phyloP scores from a whole-genome alignment of 2,888 invertebrate genomes.

The Physocephala rufipes region DNA sequence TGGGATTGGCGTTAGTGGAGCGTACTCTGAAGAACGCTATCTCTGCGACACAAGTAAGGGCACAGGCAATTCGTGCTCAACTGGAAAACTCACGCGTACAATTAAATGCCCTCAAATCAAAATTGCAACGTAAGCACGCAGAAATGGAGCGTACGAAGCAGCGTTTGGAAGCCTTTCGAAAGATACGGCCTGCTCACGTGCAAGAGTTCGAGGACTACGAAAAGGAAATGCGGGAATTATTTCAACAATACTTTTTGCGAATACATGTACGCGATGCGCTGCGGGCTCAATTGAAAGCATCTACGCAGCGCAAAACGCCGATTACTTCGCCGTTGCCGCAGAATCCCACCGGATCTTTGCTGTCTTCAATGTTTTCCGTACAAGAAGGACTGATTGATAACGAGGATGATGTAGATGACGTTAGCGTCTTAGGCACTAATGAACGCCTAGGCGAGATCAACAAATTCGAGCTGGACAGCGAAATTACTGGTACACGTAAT shows the following conservation, averaged over 20 bases:
- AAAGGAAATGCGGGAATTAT: conserved; percentile 81
- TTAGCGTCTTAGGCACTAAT: conserved; percentile 25
- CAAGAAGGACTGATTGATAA: conserved; percentile 63
- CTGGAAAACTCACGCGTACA: conserved; percentile 88
- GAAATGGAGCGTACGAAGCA: conserved; percentile 95
- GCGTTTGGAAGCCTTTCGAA: conserved; percentile 90
- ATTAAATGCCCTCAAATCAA: conserved; percentile 87
- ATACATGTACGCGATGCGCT: conserved; percentile 89
- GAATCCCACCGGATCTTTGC: conserved; percentile 55
- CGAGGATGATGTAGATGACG: conserved; percentile 49
- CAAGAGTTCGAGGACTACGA: conserved; percentile 94
- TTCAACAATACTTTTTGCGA: conserved; percentile 87
- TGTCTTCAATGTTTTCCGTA: conserved; percentile 60
- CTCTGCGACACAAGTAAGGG: conserved; percentile 74
- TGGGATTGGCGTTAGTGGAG: conserved; percentile 87
- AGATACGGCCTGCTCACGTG: conserved; percentile 96
- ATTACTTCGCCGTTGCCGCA: conserved; percentile 56
- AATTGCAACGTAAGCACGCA: conserved; percentile 88
- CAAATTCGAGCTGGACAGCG: conserved; percentile 47
- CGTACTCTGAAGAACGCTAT: conserved; percentile 79
- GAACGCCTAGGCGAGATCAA: conserved; percentile 1
- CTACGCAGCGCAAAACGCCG: conserved; percentile 56
- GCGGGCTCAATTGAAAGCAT: conserved; percentile 78
- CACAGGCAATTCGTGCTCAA: conserved; percentile 77
- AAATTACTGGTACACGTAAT: conserved; percentile 57